Percentiles rank a stretch among this genome's conserved stretches.
Conservation (phyloP, 1,140 invertebrate genomes). For the Pemphigus obesinymphae region DNA sequence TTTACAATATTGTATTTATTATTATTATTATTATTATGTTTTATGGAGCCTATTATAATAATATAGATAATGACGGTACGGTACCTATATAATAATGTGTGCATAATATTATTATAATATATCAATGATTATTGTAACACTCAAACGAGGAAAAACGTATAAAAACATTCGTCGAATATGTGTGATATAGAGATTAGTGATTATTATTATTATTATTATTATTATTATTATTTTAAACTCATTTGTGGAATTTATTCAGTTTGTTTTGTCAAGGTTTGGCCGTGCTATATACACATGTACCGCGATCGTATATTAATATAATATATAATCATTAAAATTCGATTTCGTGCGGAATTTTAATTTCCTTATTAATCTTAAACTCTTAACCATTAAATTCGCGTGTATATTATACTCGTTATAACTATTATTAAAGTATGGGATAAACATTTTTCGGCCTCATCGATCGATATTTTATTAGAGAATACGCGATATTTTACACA, state of each 20-base stretch:
- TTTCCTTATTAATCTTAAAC: too few relatives aligned
- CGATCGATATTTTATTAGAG: too few relatives aligned
- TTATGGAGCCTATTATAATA: not conserved
- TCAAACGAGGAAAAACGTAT: not conserved
- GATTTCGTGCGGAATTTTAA: too few relatives aligned
- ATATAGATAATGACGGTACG: not conserved
- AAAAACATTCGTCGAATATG: not conserved
- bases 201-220: not conserved
- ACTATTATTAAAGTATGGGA: too few relatives aligned
- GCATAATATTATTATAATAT: not conserved
- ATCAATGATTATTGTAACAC: not conserved
- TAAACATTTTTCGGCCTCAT: too few relatives aligned
- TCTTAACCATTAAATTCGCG: too few relatives aligned
- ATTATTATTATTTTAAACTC: not conserved
- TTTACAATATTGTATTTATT: slow-evolving; percentile 5
- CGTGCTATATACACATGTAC: too few relatives aligned
- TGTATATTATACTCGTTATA: too few relatives aligned
- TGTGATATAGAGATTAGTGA: not conserved
- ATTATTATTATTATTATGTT: not conserved
- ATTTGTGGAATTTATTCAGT: not conserved
- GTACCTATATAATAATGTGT: too few relatives aligned
- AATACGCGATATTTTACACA: too few relatives aligned
- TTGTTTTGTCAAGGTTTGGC: not conserved
- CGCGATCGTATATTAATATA: too few relatives aligned
- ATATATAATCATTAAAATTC: too few relatives aligned